phyloP scores from a whole-genome alignment of 2,888 invertebrate genomes.

The Malthinus flaveolus region DNA sequence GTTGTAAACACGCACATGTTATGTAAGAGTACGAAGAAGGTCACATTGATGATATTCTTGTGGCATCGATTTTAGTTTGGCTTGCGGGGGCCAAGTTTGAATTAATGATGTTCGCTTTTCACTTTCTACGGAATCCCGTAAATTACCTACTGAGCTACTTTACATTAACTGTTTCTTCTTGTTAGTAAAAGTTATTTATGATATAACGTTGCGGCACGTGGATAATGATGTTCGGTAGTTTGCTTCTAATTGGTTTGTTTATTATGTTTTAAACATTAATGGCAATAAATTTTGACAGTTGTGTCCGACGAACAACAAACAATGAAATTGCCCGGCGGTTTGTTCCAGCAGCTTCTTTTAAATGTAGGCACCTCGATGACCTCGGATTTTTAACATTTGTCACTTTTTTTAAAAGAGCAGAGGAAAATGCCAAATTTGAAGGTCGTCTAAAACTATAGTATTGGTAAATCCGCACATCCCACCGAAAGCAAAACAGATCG shows the following conservation, averaged over 20 bases:
- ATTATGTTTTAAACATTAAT: constrained; percentile 14
- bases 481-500: not conserved
- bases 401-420: not conserved
- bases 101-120: constrained; percentile 32
- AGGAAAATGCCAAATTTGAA: constrained; percentile 44
- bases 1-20: constrained; percentile 11
- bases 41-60: constrained; percentile 9
- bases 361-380: constrained; percentile 37
- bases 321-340: constrained; percentile 22
- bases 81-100: constrained; percentile 5
- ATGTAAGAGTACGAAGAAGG: constrained; percentile 21
- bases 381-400: constrained; percentile 45
- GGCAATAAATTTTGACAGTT: constrained; percentile 14
- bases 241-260: constrained; percentile 21
- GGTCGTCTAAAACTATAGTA: constrained; percentile 33
- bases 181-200: constrained; percentile 12
- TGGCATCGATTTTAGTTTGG: constrained; percentile 11
- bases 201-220: constrained; percentile 13
- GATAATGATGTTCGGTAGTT: constrained; percentile 7
- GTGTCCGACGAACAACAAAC: constrained; percentile 10
- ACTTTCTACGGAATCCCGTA: constrained; percentile 43
- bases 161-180: not conserved
- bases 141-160: constrained; percentile 2
- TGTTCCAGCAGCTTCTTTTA: constrained; percentile 21
- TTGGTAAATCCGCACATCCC: not conserved